phyloP scores from a whole-genome alignment of 2,113 vertebrate genomes.

The Riparia riparia region DNA sequence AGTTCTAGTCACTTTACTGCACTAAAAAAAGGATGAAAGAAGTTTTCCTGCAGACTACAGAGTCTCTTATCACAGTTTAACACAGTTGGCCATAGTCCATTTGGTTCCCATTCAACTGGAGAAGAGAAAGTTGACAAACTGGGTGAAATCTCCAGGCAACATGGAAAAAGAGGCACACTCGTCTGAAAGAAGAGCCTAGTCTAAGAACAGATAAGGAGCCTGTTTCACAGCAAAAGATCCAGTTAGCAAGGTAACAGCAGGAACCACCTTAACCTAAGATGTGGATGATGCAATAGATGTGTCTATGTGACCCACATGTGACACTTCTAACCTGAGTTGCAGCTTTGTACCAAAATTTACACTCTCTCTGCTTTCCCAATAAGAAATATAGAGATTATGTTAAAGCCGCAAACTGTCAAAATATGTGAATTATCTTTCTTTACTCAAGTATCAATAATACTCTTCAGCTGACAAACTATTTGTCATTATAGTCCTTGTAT shows the following conservation, averaged over 20 bases:
- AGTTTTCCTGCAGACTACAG: background rate
- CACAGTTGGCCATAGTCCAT: background rate
- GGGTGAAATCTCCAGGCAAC: background rate
- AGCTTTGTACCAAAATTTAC: background rate
- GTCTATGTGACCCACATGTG: background rate
- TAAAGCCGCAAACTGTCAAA: background rate
- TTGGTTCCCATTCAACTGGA: background rate
- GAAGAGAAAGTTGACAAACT: background rate
- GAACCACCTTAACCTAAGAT: background rate
- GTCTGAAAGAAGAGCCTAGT: background rate
- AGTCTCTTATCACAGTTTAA: background rate
- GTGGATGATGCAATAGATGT: fast-evolving
- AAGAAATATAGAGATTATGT: background rate
- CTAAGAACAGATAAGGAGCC: background rate
- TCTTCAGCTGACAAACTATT: background rate
- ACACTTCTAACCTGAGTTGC: background rate
- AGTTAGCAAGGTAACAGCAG: background rate
- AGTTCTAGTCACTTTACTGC: background rate
- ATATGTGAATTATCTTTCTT: background rate
- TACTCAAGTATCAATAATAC: background rate
- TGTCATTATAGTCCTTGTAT: background rate
- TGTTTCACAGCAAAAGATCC: background rate
- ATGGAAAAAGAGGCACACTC: background rate
- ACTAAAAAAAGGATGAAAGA: background rate
- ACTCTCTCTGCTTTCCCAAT: background rate